These are phyloP conservation scores for Plebejus argus DNA, from an alignment of 2,888 invertebrate species.

Conservation along the genomic window DNA sequence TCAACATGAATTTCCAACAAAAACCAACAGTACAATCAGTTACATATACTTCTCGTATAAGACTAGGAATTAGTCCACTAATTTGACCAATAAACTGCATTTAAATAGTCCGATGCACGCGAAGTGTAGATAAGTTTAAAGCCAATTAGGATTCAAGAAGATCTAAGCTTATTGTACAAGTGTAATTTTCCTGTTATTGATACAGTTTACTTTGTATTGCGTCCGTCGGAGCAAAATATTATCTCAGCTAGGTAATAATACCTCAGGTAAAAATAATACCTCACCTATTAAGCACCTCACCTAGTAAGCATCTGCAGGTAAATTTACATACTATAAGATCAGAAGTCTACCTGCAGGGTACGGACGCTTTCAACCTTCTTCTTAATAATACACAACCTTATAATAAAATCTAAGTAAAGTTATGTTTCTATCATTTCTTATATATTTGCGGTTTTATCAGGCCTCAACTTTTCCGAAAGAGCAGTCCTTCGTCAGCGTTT, in stretches of 20 bases:
- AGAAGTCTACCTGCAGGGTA: background rate
- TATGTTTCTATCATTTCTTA: background rate
- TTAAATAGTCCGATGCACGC: background rate
- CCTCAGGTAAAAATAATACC: background rate
- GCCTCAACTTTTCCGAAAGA: background rate
- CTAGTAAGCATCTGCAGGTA: background rate
- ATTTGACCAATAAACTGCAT: background rate
- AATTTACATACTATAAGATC: background rate
- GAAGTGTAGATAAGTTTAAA: background rate
- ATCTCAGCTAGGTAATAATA: background rate
- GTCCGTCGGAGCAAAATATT: background rate
- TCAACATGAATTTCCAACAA: too few species aligned
- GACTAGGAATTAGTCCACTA: background rate
- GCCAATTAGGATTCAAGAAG: conserved; percentile 16
- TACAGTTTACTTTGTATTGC: background rate
- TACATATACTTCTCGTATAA: too few species aligned
- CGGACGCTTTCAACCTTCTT: background rate
- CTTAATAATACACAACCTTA: too few species aligned
- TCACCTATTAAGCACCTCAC: too few species aligned
- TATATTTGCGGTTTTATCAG: background rate
- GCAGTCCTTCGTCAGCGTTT: background rate
- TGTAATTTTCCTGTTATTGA: background rate
- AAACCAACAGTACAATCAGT: too few species aligned
- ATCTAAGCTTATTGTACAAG: background rate
- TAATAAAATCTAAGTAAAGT: too few species aligned